Base-by-base conservation (phyloP, 2,888 invertebrate genomes). In the Gryllus longicercus region DNA sequence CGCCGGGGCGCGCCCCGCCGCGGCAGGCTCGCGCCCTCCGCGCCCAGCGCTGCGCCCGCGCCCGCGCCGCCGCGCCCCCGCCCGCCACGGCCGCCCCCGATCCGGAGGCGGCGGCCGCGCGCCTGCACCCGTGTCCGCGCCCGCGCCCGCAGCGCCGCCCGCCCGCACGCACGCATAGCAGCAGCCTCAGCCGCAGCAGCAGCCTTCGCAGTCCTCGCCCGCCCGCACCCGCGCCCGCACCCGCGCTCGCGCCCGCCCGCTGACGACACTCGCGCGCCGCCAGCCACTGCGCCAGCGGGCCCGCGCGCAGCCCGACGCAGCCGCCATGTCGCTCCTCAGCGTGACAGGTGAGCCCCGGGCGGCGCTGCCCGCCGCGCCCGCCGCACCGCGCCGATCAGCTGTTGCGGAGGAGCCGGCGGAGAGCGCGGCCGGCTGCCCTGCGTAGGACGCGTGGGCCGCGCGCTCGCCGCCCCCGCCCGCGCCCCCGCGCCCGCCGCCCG, bases 251-350 rank as follows among this genome's bases (percentile, higher is more conserved):
- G 14, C 63, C 63, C 63, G 63, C 63, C n/a, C 63, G 14, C 63
- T 63, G 63, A 63, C 63, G 63, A 63, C 14, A 63, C 63, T 63
- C 63, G 63, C n/a, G 16, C 63, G 63, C 38, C 38, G 38, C 38
- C 38, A 38, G 38, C 38, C 38, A 38, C 38, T 4, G 63, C 14
- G n/a, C 16, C 63, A n/a, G 63, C 14, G 63, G 63, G n/a, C 16
- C 16, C 63, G 63, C 63, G 16, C 63, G 63, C 63, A 4, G 16
- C 63, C 63, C 63, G 63, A 63, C 63, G 63, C 63, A n/a, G 63
- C 63, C 63, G 63, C 63, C 63, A 63, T 63, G 63, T 63, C 63
- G 63, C 63, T 63, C 16, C 63, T 63, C 63, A 63, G 63, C 63
- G 63, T 63, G 16, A n/a, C 63, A 63, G 63, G 63, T 63, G 14